Base-by-base conservation (phyloP, 1,140 invertebrate genomes). In the Drepana arcuata region DNA sequence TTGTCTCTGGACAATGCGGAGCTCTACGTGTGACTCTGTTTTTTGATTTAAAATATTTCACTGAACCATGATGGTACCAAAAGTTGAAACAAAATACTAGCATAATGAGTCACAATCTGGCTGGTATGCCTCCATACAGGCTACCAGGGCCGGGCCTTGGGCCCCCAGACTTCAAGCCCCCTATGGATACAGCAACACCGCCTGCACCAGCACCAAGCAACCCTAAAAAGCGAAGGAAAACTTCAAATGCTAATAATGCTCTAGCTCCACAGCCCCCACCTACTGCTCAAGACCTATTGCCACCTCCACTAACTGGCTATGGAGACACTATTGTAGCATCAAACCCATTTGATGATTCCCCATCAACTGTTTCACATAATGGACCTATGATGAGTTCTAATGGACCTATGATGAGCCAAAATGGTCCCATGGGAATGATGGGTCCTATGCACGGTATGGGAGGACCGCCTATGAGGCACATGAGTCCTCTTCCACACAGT, bases 341-440 rank as follows among this genome's bases (percentile, higher is more conserved):
- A 35, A 97, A 97, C 84, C 95, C 95, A 14, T 97, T 98, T 82
- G 96, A 98, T 81, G 96, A 98, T 63, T 93, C 91, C 7, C 93
- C 94, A 13, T 78, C 74, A 26, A 86, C 89, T 81, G 60, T 88
- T 54, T 80, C 86, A 70, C 72, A 83, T 83, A 55, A 85, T 80
- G 69, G 86, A 55, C 85, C 86, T 25, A 90, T 88, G 80, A 90
- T 90, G 80, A 84, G 81, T 55, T 85, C 85, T 44, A 86, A 86
- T 60, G 82, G 83, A 2, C 84, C 85, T 14, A 84, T 84, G 77
- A 82, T 83, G 67, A 79, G 66, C 61, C 74, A 84, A 83, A 86
- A 86, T 60, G 81, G 81, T 13, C 84, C 85, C 12, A 86, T 86
- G 85, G 74, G 77, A 66, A 87, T 67, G 86, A 88, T 74, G 86